Evolutionary conservation across 2,797 vertebrate species (phyloP), one percentile per base, ranked within the genome.

Genomic region (Heteromormyrus szaboi): DNA sequence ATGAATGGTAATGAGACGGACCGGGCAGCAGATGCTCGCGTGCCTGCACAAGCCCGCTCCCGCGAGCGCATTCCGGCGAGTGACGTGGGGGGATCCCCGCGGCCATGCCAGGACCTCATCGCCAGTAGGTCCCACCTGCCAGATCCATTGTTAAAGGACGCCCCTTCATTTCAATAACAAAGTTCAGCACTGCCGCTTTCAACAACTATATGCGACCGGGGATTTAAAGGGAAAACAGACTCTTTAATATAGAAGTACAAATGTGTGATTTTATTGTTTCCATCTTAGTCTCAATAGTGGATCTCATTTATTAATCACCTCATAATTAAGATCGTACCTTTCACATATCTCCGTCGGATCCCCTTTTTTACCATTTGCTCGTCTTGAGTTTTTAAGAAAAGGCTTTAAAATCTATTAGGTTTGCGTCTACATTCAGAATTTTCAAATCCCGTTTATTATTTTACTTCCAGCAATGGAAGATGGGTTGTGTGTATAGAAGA

Each of bases 31-130:
- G 98, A 98, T 98, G 97, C 97, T 98, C 97, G 94, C 96, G 96
- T 98, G 98, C 97, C 97, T 98, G 97, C 97, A 99, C 97, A 98
- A 98, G 95, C 93, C 93, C 91, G 94, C 95, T 95, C 95, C 95
- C 93, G 93, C 93, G 93, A 93, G 94, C 95, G 96, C 93, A 94
- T 95, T 96, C 96, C 94, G 96, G 93, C 93, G 93, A 94, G 92
- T 94, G 95, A 93, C 89, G 90, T 94, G 92, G 92, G 94, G 95
- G 94, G 50, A 94, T 95, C 93, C 94, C 95, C 93, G 94, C 95
- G 95, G 95, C 96, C 95, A 93, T 88, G 90, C 93, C 93, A 94
- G 68, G 94, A 94, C 92, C 92, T 91, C 1, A 89, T 92, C 93
- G 92, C 89, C 93, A 94, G 95, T 95, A 95, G 95, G 94, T 95